Base-by-base conservation (phyloP, 2,113 vertebrate genomes). In the Nothocercus nigrocapillus region DNA sequence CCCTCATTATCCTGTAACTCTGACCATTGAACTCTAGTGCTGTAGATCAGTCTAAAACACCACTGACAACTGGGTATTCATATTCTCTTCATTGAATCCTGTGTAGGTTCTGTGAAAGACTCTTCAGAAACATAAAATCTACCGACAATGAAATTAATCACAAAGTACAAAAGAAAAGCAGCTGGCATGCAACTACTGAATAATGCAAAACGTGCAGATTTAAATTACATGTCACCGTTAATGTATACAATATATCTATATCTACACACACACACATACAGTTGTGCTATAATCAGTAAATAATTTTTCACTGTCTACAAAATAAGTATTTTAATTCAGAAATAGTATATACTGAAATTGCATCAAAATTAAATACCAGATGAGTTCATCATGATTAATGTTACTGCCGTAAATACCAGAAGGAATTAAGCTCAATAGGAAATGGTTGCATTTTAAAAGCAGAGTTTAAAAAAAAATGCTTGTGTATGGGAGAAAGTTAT, bases 71-170 rank as follows among this genome's bases (percentile, higher is more conserved):
- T 89, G 91, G 49, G 89, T 85, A 91, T 96, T 94, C 82, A 72
- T 87, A 94, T 97, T 97, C 74, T 80, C 58, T 91, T 95, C 95
- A 92, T 76, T 93, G 83, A 86, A 66, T 95, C 93, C 88, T 89
- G 49, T 95, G 86, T 96, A 97, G n/a, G 75, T 93, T 97, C 90
- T 91, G 83, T 94, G 91, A 96, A 97, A 97, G 92, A 89, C 89
- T 94, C 96, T 96, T 94, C 83, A 95, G 95, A 97, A 98, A 97
- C 94, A 96, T 95, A 97, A 97, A 98, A 97, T 97, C 93, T 97
- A 92, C 82, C 68, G 94, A 97, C 96, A 97, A 97, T 96, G 96
- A 97, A 97, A 97, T 97, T 96, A 98, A 98, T 97, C 96, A 97
- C 85, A 96, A 96, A 94, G 83, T 96, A 97, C 93, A 97, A 97